Evolutionary conservation across 2,888 invertebrate species (phyloP).

Genomic region (Lomographa bimaculata): DNA sequence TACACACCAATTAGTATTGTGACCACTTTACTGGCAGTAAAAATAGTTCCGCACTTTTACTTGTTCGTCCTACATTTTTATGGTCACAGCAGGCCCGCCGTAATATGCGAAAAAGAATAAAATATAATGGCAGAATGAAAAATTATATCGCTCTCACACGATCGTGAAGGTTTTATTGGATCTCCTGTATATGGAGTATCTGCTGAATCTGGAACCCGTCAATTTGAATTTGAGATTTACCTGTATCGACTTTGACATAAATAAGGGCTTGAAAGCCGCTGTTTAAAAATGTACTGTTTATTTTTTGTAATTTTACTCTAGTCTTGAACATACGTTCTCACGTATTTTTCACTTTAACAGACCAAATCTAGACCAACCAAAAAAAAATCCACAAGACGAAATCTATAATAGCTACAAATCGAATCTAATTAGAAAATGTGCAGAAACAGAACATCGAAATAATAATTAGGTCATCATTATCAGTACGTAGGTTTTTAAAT

Average conservation of each 20-base stretch:
- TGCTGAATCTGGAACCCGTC: constrained; percentile 12
- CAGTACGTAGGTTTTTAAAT: too few relatives aligned
- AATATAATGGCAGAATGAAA: constrained; percentile 30
- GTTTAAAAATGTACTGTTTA: constrained; percentile 3
- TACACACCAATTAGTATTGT: constrained; percentile 47
- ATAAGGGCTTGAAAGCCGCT: constrained; percentile 3
- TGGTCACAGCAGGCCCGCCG: constrained; percentile 34
- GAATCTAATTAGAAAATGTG: too few relatives aligned
- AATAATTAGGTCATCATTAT: too few relatives aligned
- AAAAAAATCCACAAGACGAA: too few relatives aligned
- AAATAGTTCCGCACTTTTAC: constrained; percentile 45
- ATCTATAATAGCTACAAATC: too few relatives aligned
- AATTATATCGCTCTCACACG: constrained; percentile 19
- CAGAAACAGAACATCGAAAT: too few relatives aligned
- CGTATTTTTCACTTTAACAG: too few relatives aligned
- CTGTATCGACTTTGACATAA: constrained; percentile 15
- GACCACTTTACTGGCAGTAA: constrained; percentile 49
- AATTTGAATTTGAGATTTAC: constrained; percentile 24
- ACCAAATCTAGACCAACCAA: too few relatives aligned
- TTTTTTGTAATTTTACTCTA: too few relatives aligned
- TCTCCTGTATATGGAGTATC: constrained; percentile 9
- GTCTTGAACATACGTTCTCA: too few relatives aligned
- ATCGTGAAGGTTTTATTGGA: constrained; percentile 22
- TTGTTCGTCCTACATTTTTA: constrained; percentile 44
- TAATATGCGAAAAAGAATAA: constrained; percentile 27